Evolutionary conservation across 2,113 vertebrate species (phyloP).

Genomic region (Paraplagusia blochii): DNA sequence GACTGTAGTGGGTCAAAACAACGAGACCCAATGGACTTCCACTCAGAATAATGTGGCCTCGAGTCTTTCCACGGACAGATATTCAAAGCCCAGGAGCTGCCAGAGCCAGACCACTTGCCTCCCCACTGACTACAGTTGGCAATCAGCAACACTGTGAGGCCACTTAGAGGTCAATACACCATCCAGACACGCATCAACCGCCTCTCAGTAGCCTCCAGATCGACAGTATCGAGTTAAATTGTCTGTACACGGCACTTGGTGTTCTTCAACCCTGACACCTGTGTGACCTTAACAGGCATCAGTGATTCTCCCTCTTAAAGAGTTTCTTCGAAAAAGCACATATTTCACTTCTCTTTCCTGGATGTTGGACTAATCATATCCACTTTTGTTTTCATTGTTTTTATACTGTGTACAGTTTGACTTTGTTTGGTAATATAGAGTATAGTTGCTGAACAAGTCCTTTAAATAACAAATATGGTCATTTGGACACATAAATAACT

Average conservation of each 20-base stretch:
- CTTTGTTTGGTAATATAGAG: background rate
- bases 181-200: constrained; percentile 64
- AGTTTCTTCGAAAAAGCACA: constrained; percentile 4
- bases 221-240: constrained; percentile 69
- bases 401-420: constrained; percentile 2
- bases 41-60: constrained; percentile 62
- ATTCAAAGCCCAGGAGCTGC: constrained; percentile 46
- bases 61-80: constrained; percentile 63
- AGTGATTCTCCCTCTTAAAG: constrained; percentile 28
- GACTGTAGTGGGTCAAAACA: constrained; percentile 59
- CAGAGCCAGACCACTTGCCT: constrained; percentile 54
- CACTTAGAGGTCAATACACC: constrained; percentile 55
- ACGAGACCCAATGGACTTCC: constrained; percentile 59
- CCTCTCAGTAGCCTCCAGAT: constrained; percentile 54
- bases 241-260: constrained; percentile 53
- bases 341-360: constrained; percentile 1
- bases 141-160: constrained; percentile 57
- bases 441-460: too few relatives aligned
- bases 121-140: constrained; percentile 59
- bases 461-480: too few relatives aligned
- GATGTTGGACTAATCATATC: constrained; percentile 25
- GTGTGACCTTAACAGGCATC: constrained; percentile 48
- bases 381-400: constrained; percentile 45
- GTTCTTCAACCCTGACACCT: constrained; percentile 51
- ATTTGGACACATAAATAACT: too few relatives aligned